Conservation (phyloP, 2,888 invertebrate species). For the Suillia variegata region DNA sequence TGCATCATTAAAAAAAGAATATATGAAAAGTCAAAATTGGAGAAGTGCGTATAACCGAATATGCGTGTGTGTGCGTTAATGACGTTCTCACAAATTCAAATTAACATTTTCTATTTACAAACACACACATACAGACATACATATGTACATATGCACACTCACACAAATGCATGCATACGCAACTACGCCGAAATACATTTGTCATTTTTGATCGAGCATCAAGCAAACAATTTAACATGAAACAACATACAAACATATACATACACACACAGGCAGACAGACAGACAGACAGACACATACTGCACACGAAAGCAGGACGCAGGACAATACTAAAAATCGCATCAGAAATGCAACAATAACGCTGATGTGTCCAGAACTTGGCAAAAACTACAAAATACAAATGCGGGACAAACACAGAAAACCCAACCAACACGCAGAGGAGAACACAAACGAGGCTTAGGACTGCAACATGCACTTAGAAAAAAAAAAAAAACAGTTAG, state of each 20-base stretch:
- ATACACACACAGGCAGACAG: slow-evolving; percentile 18
- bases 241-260: slow-evolving; percentile 24
- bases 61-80: slow-evolving; percentile 45
- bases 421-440: slow-evolving; percentile 28
- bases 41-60: slow-evolving; percentile 19
- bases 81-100: slow-evolving; percentile 54
- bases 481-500: too few relatives aligned
- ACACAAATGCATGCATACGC: neutral
- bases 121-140: too few relatives aligned
- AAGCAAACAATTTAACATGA: slow-evolving; percentile 49
- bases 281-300: slow-evolving; percentile 18
- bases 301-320: slow-evolving; percentile 42
- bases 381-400: slow-evolving; percentile 48
- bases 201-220: slow-evolving; percentile 55
- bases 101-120: slow-evolving; percentile 54
- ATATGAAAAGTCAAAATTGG: slow-evolving; percentile 26
- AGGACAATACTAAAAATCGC: slow-evolving; percentile 54
- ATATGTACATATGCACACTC: slow-evolving; percentile 33
- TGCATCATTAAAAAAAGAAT: slow-evolving; percentile 51
- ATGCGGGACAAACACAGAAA: slow-evolving; percentile 20
- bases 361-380: slow-evolving; percentile 19
- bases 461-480: neutral
- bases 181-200: slow-evolving; percentile 37
- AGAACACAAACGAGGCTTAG: neutral
- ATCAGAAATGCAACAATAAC: slow-evolving; percentile 53